Base-by-base conservation (phyloP, 2,888 invertebrate genomes). In the Polymixis flavicincta region DNA sequence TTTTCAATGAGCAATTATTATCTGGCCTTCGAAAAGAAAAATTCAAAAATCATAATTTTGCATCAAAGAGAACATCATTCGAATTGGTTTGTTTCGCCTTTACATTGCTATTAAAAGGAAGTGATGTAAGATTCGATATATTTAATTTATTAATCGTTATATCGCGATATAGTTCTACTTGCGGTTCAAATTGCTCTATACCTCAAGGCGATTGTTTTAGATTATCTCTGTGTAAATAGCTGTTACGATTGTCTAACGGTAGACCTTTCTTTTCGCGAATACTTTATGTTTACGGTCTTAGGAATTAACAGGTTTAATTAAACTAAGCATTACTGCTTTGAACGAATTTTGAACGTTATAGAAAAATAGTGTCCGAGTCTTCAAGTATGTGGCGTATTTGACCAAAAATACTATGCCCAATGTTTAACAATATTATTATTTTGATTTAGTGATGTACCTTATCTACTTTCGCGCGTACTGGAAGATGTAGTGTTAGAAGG, bases 181-280 rank as follows among this genome's bases (percentile, higher is more conserved):
- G 54, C 55, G 54, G 45, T 57, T 65, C 60, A 74, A 77, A 83
- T 79, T 79, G 83, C 52, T 83, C 74, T 68, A 83, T 68, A 82
- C 64, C 82, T 79, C 64, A 37, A 71, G 82, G 82, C 82, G 69
- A 71, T 82, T 65, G 61, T 70, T 83, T 59, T 55, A 74, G 82
- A 83, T 83, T 79, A 83, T 74, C 79, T 79, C 13, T 65, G 17
- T 82, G 50, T 68, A 78, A 82, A 83, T 70, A 78, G 28, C 71
- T 37, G 74, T 83, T 83, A 32, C 42, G 70, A 74, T 81, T 74
- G 66, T 82, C 48, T 67, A 70, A 74, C 78, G 66, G 81, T 78
- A 54, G 4, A 66, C 75, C 48, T 68, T 74, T 32, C 75, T 75
- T 54, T 67, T 68, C 3, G 67, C 80, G 17, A 59, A 73, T 64